Conservation (phyloP, 2,113 vertebrate genomes). For the Pagrus major region DNA sequence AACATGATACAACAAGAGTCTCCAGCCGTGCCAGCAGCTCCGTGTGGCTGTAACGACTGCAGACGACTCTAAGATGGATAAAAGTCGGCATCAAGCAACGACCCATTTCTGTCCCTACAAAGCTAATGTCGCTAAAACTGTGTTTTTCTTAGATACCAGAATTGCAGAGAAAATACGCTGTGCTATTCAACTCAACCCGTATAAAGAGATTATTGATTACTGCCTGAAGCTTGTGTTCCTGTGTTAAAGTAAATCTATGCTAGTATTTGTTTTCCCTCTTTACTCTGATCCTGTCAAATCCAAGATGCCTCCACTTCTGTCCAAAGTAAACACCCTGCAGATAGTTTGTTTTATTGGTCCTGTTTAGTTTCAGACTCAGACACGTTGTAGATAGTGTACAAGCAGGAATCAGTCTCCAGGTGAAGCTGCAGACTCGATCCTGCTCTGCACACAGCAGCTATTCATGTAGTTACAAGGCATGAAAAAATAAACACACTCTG, state of each 20-base stretch:
- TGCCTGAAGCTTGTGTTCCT: neutral
- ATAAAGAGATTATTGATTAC: too few relatives aligned
- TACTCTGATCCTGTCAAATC: neutral
- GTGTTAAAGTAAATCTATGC: neutral
- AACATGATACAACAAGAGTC: too few relatives aligned
- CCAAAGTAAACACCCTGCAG: neutral
- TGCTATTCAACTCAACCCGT: too few relatives aligned
- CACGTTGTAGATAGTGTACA: neutral
- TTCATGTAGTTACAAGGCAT: constrained; percentile 24
- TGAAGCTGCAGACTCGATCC: neutral
- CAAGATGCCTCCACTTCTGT: neutral
- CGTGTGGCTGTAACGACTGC: too few relatives aligned
- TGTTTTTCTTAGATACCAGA: neutral
- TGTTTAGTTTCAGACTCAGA: neutral
- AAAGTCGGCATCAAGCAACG: too few relatives aligned
- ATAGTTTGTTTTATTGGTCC: neutral
- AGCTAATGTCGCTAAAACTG: neutral
- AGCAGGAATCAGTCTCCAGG: neutral
- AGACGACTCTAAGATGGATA: too few relatives aligned
- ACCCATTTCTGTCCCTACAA: neutral
- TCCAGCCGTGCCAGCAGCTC: too few relatives aligned
- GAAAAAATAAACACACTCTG: constrained; percentile 35
- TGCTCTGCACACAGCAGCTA: constrained; percentile 30
- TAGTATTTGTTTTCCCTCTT: constrained; percentile 27
- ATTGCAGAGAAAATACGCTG: too few relatives aligned